phyloP scores from a whole-genome alignment of 1,140 invertebrate genomes.

The Battus philenor region DNA sequence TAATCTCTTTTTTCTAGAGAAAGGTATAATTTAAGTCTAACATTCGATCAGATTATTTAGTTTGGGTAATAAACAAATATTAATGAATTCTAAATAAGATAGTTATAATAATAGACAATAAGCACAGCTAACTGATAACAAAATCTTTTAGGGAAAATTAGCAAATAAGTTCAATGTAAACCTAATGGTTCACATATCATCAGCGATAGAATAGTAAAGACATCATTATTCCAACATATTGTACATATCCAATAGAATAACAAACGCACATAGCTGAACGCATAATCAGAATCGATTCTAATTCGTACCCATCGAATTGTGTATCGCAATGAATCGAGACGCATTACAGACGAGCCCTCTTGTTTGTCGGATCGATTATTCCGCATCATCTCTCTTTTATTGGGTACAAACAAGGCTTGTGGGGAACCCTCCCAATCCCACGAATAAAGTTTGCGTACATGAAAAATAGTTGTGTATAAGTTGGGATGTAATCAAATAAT shows the following conservation, averaged over 20 bases:
- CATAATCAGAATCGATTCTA: conserved; percentile 38
- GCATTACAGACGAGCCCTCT: conserved; percentile 50
- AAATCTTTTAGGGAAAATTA: too few relatives aligned
- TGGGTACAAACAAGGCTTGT: conserved; percentile 48
- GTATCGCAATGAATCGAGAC: conserved; percentile 41
- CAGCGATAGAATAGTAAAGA: not conserved
- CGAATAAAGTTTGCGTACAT: conserved; percentile 18
- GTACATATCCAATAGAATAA: not conserved
- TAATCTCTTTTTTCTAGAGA: too few relatives aligned
- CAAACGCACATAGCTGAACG: conserved; percentile 13
- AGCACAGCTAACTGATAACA: too few relatives aligned
- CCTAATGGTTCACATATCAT: too few relatives aligned
- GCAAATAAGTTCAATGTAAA: too few relatives aligned
- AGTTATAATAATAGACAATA: too few relatives aligned
- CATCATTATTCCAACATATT: not conserved
- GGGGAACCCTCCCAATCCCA: conserved; percentile 9
- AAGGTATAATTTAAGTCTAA: too few relatives aligned
- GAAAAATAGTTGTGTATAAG: too few relatives aligned
- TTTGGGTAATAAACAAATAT: too few relatives aligned
- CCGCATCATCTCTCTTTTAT: conserved; percentile 64
- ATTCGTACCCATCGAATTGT: conserved; percentile 48
- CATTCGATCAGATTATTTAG: too few relatives aligned
- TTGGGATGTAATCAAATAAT: too few relatives aligned
- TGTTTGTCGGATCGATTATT: conserved; percentile 72
- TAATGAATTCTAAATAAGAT: too few relatives aligned